Evolutionary conservation across 2,113 vertebrate genomes (phyloP), one percentile per base, ranked within the genome.

Genomic region (Hippopotamus amphibius): DNA sequence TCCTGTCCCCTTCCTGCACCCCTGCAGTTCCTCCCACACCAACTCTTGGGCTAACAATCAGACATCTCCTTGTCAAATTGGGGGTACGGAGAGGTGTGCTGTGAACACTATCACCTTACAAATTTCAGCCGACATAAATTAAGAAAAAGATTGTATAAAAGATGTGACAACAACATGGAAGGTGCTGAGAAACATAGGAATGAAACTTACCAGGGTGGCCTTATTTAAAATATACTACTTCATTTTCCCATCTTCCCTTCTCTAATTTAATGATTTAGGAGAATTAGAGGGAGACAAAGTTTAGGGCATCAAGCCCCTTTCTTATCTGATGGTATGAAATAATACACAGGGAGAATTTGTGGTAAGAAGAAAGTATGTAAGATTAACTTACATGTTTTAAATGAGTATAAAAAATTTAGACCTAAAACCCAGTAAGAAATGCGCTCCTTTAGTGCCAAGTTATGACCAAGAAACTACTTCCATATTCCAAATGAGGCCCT

Each of bases 401-500:
- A 76, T 84, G 26, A 89, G 11, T 68, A 66, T 90, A 48, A 88
- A 81, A 93, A 79, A 21, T 86, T 50, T 79, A 84, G 82, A 96
- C 33, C 43, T 59, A 46, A 95, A 91, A 30, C 6, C 69, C 93
- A 97, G 95, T 86, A 97, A 98, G 95, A 98, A 98, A 97, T 93
- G 77, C 97, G 79, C 72, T 96, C 93, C 89, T 98, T 98, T 96
- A 98, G 97, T 92, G 93, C 81, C 87, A 77, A 87, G 30, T 91
- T 94, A 93, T 82, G 71, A 65, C 63, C 46, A 37, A 96, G 91
- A 97, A 97, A 96, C 89, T 80, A 55, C 97, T 98, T 94, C 97
- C 96, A 69, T 97, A 96, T 96, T 98, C 95, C 57, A 98, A 97
- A 97, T 95, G 79, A 97, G 96, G 85, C 41, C 77, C 82, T 15